These are phyloP conservation scores for Eilema caniola DNA, from an alignment of 2,888 invertebrate genomes.

Conservation along the genomic window DNA sequence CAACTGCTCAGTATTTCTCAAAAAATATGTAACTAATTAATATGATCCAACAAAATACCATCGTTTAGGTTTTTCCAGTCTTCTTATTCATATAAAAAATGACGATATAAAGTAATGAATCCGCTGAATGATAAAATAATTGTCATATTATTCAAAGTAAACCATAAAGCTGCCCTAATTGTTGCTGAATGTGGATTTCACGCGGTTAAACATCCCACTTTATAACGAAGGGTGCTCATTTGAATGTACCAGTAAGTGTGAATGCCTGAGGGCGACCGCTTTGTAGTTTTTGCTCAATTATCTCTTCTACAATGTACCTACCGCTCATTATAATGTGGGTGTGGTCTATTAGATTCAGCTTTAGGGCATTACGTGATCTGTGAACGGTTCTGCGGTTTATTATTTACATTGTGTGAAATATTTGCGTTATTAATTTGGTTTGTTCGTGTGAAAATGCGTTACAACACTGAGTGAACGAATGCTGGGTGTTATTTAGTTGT, in stretches of 20 bases:
- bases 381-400: conserved; percentile 53
- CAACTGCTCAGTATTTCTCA: background rate
- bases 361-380: conserved; percentile 72
- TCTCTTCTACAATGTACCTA: conserved; percentile 69
- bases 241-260: conserved; percentile 73
- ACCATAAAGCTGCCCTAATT: conserved; percentile 14
- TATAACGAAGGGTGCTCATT: conserved; percentile 74
- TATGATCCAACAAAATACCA: too few relatives aligned
- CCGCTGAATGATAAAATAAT: conserved; percentile 4
- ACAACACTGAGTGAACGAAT: background rate
- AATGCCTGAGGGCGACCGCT: conserved; percentile 69
- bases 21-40: background rate
- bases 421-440: conserved; percentile 25
- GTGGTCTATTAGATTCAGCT: conserved; percentile 80
- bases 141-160: background rate
- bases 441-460: conserved; percentile 14
- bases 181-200: conserved; percentile 45
- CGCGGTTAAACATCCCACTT: conserved; percentile 68
- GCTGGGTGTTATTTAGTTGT: background rate
- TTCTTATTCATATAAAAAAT: background rate
- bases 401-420: conserved; percentile 41
- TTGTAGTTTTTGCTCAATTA: conserved; percentile 84
- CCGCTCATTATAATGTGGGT: conserved; percentile 75
- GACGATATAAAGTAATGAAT: background rate
- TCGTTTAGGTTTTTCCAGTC: too few relatives aligned